A percentile compares a stretch with the other conserved stretches of the same genome.
Evolutionary conservation across 1,140 invertebrate species (phyloP).

Genomic region (Drosophila ananassae): DNA sequence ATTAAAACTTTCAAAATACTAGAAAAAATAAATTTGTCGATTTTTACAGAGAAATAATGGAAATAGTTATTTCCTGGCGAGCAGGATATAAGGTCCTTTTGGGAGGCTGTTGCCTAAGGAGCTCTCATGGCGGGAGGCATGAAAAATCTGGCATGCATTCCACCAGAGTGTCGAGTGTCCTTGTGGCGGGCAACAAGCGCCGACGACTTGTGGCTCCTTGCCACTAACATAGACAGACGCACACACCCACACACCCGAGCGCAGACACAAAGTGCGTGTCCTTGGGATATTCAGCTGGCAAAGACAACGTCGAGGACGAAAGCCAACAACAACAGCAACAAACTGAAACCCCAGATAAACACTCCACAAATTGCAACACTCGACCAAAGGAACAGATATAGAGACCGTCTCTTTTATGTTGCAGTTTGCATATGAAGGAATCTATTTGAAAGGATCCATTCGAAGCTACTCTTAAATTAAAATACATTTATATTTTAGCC

Average conservation of each 20-base stretch:
- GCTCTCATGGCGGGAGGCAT: slow-evolving; percentile 5
- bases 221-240: slow-evolving; percentile 19
- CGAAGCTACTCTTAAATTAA: neutral
- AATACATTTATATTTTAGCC: too few relatives aligned
- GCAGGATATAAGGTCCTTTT: slow-evolving; percentile 40
- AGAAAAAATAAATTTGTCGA: too few relatives aligned
- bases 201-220: slow-evolving; percentile 57
- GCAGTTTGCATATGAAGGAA: neutral
- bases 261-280: slow-evolving; percentile 43
- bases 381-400: slow-evolving; percentile 16
- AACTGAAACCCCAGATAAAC: slow-evolving; percentile 31
- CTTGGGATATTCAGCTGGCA: slow-evolving; percentile 51
- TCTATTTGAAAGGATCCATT: neutral
- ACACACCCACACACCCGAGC: slow-evolving; percentile 10
- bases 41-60: neutral
- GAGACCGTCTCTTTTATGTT: neutral
- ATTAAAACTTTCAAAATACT: too few relatives aligned
- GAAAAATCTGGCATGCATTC: slow-evolving; percentile 43
- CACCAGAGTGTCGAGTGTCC: slow-evolving; percentile 39
- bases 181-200: slow-evolving; percentile 52
- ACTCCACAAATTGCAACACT: slow-evolving; percentile 42
- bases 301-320: slow-evolving; percentile 63
- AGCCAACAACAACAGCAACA: slow-evolving; percentile 19
- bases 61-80: slow-evolving; percentile 8
- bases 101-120: slow-evolving; percentile 3